phyloP scores from a whole-genome alignment of 2,797 vertebrate species.

The Mionectes olivaceus region DNA sequence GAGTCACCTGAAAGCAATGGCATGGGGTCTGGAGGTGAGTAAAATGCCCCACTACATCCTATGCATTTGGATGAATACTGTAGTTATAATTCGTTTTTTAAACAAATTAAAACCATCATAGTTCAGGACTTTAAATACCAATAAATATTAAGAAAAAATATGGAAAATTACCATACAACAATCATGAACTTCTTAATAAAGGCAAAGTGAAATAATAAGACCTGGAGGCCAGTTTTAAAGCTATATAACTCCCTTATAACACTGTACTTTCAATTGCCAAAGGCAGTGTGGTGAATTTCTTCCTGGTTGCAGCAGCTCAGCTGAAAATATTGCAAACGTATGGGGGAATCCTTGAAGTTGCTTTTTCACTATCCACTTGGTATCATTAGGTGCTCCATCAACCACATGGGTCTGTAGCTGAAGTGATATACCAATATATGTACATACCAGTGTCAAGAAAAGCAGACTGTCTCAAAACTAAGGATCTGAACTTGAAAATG shows the following conservation, averaged over 20 bases:
- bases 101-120: background rate
- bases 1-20: background rate
- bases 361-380: background rate
- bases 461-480: background rate
- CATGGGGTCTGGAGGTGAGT: background rate
- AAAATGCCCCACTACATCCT: background rate
- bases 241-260: background rate
- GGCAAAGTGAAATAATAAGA: background rate
- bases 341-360: background rate
- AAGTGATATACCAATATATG: background rate
- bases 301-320: background rate
- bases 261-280: background rate
- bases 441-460: background rate
- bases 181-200: background rate
- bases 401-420: rapidly evolving
- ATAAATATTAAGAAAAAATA: background rate
- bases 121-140: background rate
- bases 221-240: background rate
- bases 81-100: background rate
- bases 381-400: background rate
- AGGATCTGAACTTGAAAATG: background rate
- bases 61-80: background rate
- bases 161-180: background rate
- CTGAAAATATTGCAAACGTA: background rate
- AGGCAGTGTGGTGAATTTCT: background rate